Evolutionary conservation across 2,888 invertebrate species (phyloP), one percentile per base, ranked within the genome.

Genomic region (Subacronicta megacephala): DNA sequence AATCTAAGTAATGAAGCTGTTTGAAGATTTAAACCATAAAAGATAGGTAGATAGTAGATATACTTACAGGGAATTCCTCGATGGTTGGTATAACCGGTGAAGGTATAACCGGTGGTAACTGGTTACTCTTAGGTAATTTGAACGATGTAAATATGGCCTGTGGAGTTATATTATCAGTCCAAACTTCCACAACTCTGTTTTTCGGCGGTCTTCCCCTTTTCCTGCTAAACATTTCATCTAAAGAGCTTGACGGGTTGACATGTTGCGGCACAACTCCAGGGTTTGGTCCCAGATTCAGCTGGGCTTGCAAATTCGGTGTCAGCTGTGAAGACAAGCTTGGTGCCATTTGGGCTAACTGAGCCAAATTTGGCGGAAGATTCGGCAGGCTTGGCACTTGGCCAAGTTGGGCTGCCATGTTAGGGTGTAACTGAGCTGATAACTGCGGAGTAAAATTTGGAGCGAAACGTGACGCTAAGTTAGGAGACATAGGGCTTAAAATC

Each of bases 201-300:
- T 99, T 99, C 12, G 99, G 99, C n/a, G 99, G 99, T 62, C 99
- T 95, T 40, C 99, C 99, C 26, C 99, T 95, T 81, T 99, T 98
- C 60, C 98, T 95, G 86, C 98, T 97, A 84, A 98, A 98, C 96
- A 98, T 97, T 49, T 98, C 98, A 87, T 98, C 98, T 72, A 98
- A 95, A 31, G 97, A 97, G 62, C 96, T 97, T 5, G 96, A 95
- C 26, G 94, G 90, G 43, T 91, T 94, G 0, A 91, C 82, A 15
- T 93, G 94, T 29, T 92, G 92, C 0, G 91, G 91, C 0, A 88
- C 85, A 1, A 90, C 80, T 20, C 83, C 85, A 36, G 90, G 85
- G 41, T 85, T 92, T 7, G 92, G 88, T 9, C 91, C 90, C 31
- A 94, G 82, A 55, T 84, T 93, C 44, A 93, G 70, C 60, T 92